Evolutionary conservation across 2,113 vertebrate genomes (phyloP), one percentile per base, ranked within the genome.

Genomic region (Ammodytes marinus): DNA sequence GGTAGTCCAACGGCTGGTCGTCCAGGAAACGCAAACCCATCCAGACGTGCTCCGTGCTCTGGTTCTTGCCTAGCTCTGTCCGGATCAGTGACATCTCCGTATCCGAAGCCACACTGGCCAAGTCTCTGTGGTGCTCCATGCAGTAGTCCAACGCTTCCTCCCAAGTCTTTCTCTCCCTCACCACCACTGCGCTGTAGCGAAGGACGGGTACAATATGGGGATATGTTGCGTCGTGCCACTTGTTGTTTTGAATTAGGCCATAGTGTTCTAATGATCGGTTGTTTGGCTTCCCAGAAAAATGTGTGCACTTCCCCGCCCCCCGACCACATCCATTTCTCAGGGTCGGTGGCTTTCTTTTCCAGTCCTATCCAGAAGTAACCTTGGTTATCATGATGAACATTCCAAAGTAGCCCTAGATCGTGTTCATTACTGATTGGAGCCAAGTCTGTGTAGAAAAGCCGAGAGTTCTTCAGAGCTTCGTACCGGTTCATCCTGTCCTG

Each of bases 21-120:
- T 91, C 77, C 14, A 91, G 69, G 72, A 86, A 91, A 17, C 8
- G 77, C 69, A 92, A 37, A 12, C 88, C 83, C 0, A 80, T 73
- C 89, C 89, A 91, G 40, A 78, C 55, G 1, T 17, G 52, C 0
- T 47, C n/a, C 0, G 78, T 73, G 35, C 6, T 59, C 0, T 8
- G 0, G 2, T 37, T 1, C 6, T 82, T 70, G 1, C 2, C 4
- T 0, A 87, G 3, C 57, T 87, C 43, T 3, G 0, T 78, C 42
- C 68, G 72, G 7, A 87, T 88, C 8, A 91, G 74, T 35, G 71
- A 9, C 83, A 83, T 79, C 76, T 93, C 87, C 0, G 76, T 71
- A 10, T 78, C 65, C 0, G 89, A 91, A 0, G 47, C 55, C 47
- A 86, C 68, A 2, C 82, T 87, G 64, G 83, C 81, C 50, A 88